Evolutionary conservation across 2,888 invertebrate species (phyloP).

Genomic region (Epiblema foenella): DNA sequence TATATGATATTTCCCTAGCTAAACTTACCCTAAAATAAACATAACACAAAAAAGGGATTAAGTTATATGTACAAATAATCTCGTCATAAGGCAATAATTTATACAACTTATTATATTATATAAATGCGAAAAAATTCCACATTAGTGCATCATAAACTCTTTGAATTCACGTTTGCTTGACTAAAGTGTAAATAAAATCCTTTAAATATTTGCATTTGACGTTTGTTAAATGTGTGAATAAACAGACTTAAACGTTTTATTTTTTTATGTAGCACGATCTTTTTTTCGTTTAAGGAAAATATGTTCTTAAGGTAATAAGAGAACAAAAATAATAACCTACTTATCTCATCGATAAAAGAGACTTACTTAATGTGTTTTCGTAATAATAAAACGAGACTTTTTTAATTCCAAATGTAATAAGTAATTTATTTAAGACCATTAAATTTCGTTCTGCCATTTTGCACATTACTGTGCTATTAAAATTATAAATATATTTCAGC

Average conservation of each 20-base stretch:
- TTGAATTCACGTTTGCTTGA: slow-evolving; percentile 22
- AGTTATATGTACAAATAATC: neutral
- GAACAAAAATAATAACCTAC: slow-evolving; percentile 13
- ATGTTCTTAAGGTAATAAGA: slow-evolving; percentile 7
- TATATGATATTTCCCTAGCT: neutral
- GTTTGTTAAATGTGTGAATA: slow-evolving; percentile 25
- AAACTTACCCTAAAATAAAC: neutral
- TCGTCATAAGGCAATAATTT: neutral
- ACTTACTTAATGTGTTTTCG: slow-evolving; percentile 8
- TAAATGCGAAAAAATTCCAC: slow-evolving; percentile 8
- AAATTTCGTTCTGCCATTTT: slow-evolving; percentile 37
- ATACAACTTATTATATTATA: slow-evolving; percentile 18
- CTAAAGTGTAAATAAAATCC: slow-evolving; percentile 27
- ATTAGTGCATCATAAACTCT: slow-evolving; percentile 30
- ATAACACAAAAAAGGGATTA: neutral
- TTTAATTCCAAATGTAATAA: slow-evolving; percentile 9
- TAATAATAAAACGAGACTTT: neutral
- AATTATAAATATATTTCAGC: slow-evolving; percentile 11
- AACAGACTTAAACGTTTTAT: slow-evolving; percentile 9
- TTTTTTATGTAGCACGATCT: slow-evolving; percentile 13
- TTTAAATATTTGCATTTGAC: slow-evolving; percentile 37
- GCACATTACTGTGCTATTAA: slow-evolving; percentile 23
- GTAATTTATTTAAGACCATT: slow-evolving; percentile 14
- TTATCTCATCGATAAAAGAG: slow-evolving; percentile 20
- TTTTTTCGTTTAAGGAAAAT: slow-evolving; percentile 11